A percentile compares a stretch with the other conserved stretches of the same genome.
These are phyloP conservation scores for Tortrix viridana DNA, from an alignment of 2,888 invertebrate species.

Conservation along the genomic window DNA sequence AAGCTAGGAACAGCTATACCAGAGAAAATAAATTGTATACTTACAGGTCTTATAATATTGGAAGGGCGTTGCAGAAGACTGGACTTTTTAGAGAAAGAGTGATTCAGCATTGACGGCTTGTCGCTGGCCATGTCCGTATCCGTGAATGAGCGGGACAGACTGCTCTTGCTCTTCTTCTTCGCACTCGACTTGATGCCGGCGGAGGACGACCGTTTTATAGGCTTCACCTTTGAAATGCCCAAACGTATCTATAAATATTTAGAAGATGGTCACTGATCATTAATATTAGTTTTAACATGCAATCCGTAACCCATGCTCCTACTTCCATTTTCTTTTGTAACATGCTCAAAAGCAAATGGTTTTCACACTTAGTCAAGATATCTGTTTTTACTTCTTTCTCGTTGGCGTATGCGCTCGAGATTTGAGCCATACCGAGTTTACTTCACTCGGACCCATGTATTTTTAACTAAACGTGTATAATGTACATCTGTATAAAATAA, in stretches of 20 bases:
- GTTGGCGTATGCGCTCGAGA: no score
- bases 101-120: conserved; percentile 84
- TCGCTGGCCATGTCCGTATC: conserved; percentile 77
- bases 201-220: conserved; percentile 75
- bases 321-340: not conserved
- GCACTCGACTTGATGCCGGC: conserved; percentile 66
- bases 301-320: not conserved
- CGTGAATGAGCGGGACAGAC: conserved; percentile 65
- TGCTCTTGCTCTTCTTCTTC: conserved; percentile 78
- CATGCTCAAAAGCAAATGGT: no score
- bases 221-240: conserved; percentile 78
- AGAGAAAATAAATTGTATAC: conserved; percentile 55
- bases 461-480: no score
- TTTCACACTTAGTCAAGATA: no score
- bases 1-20: not conserved
- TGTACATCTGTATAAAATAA: no score
- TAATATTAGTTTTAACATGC: conserved; percentile 9
- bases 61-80: conserved; percentile 87
- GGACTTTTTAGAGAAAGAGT: conserved; percentile 81
- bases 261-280: conserved; percentile 42
- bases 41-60: conserved; percentile 88
- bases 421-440: no score
- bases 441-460: no score
- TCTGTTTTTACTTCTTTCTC: no score
- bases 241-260: conserved; percentile 79